Conservation (phyloP, 1,140 invertebrate species). For the Bicyclus anynana region DNA sequence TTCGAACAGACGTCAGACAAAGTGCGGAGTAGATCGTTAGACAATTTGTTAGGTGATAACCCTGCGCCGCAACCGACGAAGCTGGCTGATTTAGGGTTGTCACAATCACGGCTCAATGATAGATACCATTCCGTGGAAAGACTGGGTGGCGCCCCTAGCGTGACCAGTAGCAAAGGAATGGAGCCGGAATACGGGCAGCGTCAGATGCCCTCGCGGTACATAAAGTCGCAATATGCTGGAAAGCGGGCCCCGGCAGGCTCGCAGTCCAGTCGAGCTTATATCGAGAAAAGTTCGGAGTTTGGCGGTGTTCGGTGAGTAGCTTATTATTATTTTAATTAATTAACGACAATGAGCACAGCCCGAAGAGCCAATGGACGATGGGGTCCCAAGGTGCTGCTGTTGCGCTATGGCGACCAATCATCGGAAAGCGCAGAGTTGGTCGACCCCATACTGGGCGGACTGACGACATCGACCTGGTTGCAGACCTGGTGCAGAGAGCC, state of each 20-base stretch:
- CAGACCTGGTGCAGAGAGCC: too few species aligned
- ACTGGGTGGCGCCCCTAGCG: constrained; percentile 76
- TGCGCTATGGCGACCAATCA: too few species aligned
- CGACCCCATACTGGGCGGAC: too few species aligned
- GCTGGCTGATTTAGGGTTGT: constrained; percentile 85
- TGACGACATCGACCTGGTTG: too few species aligned
- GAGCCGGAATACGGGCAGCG: constrained; percentile 71
- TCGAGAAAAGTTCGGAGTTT: constrained; percentile 87
- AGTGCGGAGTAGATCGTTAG: constrained; percentile 87
- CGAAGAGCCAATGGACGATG: too few species aligned
- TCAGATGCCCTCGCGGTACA: constrained; percentile 84
- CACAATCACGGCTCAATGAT: constrained; percentile 90
- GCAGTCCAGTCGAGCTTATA: constrained; percentile 90
- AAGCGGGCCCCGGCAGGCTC: constrained; percentile 86
- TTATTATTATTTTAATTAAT: too few species aligned
- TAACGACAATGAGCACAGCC: too few species aligned
- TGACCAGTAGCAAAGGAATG: constrained; percentile 58
- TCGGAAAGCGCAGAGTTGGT: too few species aligned
- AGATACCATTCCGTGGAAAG: constrained; percentile 91
- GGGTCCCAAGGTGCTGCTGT: too few species aligned
- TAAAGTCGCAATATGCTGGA: constrained; percentile 90
- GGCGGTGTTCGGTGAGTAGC: constrained; percentile 79
- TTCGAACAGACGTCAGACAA: constrained; percentile 87
- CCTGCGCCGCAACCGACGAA: constrained; percentile 75
- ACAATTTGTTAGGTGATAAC: constrained; percentile 84